A percentile compares a stretch with the other conserved stretches of the same genome.
These are phyloP conservation scores for Sarcophaga bullata DNA, from an alignment of 1,140 invertebrate species.

Conservation along the genomic window DNA sequence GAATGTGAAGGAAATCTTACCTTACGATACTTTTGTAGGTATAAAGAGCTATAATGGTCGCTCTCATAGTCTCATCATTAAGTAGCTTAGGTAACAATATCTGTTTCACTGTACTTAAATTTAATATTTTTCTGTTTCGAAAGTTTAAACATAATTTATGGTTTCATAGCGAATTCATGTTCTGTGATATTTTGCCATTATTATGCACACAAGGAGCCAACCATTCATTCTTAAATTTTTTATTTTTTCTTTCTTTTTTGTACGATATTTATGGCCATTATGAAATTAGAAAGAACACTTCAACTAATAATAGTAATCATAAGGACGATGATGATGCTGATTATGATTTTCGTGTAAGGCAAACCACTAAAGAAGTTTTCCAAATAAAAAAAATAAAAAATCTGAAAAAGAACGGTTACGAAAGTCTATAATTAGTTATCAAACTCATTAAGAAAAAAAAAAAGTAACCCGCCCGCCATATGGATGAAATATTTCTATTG, in stretches of 20 bases:
- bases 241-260: neutral
- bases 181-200: neutral
- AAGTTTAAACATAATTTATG: neutral
- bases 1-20: no score
- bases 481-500: neutral
- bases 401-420: neutral
- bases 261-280: neutral
- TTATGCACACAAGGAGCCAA: neutral
- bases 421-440: slow-evolving; percentile 12
- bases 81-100: no score
- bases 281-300: no score
- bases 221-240: neutral
- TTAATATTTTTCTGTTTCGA: no score
- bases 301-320: no score
- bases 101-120: no score
- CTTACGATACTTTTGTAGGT: no score
- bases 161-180: neutral
- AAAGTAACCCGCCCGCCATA: neutral
- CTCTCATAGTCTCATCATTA: no score
- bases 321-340: no score
- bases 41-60: no score
- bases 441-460: slow-evolving; percentile 10
- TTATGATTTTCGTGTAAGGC: no score
- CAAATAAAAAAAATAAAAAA: neutral
- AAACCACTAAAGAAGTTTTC: no score